These are phyloP conservation scores for Drosophila koepferae DNA, from an alignment of 2,888 invertebrate species.

Conservation along the genomic window DNA sequence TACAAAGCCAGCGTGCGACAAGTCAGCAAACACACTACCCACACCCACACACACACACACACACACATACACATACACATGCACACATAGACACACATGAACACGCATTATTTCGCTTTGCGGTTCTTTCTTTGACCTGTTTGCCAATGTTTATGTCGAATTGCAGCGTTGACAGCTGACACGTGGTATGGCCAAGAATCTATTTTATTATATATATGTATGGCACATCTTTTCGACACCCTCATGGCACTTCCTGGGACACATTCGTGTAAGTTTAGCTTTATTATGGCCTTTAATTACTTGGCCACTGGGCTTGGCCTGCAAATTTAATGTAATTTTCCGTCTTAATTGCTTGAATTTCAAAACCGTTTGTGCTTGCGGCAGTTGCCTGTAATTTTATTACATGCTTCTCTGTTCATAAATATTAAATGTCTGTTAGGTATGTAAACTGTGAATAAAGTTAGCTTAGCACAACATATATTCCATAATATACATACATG, in stretches of 20 bases:
- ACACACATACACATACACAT: background rate
- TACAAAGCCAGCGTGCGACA: conserved; percentile 56
- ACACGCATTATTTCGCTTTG: conserved; percentile 20
- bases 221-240: conserved; percentile 14
- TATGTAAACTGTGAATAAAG: conserved; percentile 53
- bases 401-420: conserved; percentile 66
- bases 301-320: conserved; percentile 56
- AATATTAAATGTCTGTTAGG: conserved; percentile 71
- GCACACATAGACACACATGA: background rate
- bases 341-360: conserved; percentile 61
- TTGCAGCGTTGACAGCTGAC: conserved; percentile 74
- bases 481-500: conserved; percentile 4
- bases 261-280: conserved; percentile 49
- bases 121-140: conserved; percentile 26
- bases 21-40: conserved; percentile 20
- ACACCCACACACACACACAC: conserved; percentile 5
- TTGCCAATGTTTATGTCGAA: conserved; percentile 49
- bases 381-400: conserved; percentile 69
- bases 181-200: conserved; percentile 53
- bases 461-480: conserved; percentile 2
- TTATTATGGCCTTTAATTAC: conserved; percentile 73
- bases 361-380: conserved; percentile 59
- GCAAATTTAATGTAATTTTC: conserved; percentile 64
- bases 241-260: conserved; percentile 4
- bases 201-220: background rate